Percentiles rank a stretch among this genome's conserved stretches.
Evolutionary conservation across 2,888 invertebrate species (phyloP).

Genomic region (Ormyrus thymus): DNA sequence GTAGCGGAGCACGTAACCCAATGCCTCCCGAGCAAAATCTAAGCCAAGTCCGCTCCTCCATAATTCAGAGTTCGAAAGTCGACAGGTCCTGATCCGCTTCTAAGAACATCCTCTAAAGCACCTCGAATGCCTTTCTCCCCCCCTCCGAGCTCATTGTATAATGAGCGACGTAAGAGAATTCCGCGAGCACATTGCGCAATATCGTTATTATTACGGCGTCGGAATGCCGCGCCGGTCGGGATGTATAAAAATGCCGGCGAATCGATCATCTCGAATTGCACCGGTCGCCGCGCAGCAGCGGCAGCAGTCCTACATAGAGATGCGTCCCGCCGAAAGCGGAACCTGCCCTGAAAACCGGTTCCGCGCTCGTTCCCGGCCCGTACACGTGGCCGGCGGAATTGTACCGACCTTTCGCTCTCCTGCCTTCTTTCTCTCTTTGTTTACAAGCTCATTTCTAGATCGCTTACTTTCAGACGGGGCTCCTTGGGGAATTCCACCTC

Average conservation of each 20-base stretch:
- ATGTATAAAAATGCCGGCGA: no score
- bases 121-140: not conserved
- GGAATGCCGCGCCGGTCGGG: not conserved
- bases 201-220: not conserved
- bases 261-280: no score
- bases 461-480: no score
- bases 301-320: not conserved
- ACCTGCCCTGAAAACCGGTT: constrained; percentile 16
- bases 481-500: no score
- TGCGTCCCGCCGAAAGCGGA: not conserved
- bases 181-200: constrained; percentile 4
- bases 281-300: no score
- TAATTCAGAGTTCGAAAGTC: no score
- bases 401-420: constrained; percentile 11
- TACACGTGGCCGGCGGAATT: constrained; percentile 43
- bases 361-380: not conserved
- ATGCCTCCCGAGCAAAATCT: no score
- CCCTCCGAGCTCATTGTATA: not conserved
- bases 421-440: not conserved
- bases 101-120: no score
- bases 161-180: not conserved
- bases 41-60: no score
- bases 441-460: not conserved
- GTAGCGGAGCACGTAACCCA: no score
- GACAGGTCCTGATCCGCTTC: no score